Conservation (phyloP, 1,140 invertebrate genomes). For the Apis laboriosa region DNA sequence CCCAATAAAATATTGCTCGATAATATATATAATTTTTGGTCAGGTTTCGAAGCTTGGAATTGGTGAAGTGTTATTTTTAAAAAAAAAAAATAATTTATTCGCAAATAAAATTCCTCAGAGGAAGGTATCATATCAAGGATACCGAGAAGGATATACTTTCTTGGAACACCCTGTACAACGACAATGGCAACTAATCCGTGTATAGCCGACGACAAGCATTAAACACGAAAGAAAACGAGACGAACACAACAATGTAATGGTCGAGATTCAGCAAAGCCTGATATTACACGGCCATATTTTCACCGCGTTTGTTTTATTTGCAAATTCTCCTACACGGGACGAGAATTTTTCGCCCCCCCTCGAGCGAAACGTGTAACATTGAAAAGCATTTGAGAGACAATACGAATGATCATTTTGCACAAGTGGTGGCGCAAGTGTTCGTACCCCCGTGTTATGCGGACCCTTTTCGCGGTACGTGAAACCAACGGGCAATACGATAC, state of each 20-base stretch:
- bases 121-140: no score
- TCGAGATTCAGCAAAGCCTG: not conserved
- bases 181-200: not conserved
- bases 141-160: no score
- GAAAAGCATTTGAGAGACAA: slow-evolving; percentile 14
- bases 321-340: not conserved
- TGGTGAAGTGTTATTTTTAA: no score
- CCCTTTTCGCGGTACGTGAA: not conserved
- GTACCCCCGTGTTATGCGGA: not conserved
- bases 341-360: not conserved
- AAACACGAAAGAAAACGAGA: not conserved
- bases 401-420: slow-evolving; percentile 20
- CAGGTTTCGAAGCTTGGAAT: no score
- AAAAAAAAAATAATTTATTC: no score
- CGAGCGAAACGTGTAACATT: not conserved
- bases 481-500: slow-evolving; percentile 5
- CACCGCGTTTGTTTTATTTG: not conserved
- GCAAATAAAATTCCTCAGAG: no score
- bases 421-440: not conserved
- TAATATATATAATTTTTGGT: no score
- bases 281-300: slow-evolving; percentile 9
- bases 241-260: not conserved
- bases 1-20: no score
- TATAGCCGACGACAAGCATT: not conserved
- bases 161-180: not conserved